Evolutionary conservation across 2,888 invertebrate species (phyloP), one percentile per base, ranked within the genome.

Genomic region (Ischnus inquisitorius): DNA sequence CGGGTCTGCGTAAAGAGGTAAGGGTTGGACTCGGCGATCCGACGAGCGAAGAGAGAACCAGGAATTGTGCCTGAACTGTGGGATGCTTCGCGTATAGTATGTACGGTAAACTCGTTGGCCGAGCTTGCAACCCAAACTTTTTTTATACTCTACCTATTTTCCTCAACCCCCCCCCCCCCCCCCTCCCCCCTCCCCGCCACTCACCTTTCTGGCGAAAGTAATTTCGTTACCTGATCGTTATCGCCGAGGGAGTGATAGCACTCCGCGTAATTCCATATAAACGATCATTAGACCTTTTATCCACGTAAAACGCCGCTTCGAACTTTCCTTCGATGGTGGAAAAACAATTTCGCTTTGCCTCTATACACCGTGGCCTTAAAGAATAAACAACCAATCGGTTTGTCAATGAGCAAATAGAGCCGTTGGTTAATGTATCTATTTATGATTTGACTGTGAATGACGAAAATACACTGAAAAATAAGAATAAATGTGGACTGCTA

Each of bases 1-100:
- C 64, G 64, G 69, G 77, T 80, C 72, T 48, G 68, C 77, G 80
- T 84, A 80, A 80, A 77, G 78, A 68, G 77, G 83, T 74, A 68
- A 80, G 72, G 79, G 51, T 69, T 77, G 65, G 54, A 68, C 54
- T 62, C 68, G 72, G 79, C 64, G 75, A 57, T 65, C 48, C 65
- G 19, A n/a, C 67, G 67, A n/a, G 65, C 34, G n/a, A 65, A 80
- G 60, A 48, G 43, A 65, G 60, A 77, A 77, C 54, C 43, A 65
- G 71, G 74, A 80, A 80, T 80, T 78, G 64, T 74, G 72, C 77
- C 46, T 54, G 74, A 67, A 64, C 74, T 57, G 60, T 34, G 67
- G 46, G 16, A 84, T 69, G 39, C 74, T 62, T n/a, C 43, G 46
- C 54, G 74, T 34, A 34, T 5, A 34, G 12, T 72, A 75, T 10